Evolutionary conservation across 2,797 vertebrate species (phyloP).

Genomic region (Spinus pinus): DNA sequence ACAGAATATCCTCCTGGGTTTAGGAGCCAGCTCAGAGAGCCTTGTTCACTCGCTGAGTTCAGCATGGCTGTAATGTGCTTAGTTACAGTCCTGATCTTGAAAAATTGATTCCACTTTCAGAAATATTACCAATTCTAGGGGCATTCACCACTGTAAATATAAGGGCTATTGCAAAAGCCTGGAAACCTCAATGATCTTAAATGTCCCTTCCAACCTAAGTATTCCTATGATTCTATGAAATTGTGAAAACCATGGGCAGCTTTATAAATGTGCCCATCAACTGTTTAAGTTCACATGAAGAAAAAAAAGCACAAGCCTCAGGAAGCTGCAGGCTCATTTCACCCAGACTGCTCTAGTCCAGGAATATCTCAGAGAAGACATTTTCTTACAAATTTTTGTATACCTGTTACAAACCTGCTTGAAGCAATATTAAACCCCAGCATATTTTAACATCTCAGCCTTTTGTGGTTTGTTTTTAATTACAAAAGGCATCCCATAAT

Average conservation of each 20-base stretch:
- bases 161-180: neutral
- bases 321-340: neutral
- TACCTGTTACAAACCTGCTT: neutral
- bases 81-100: constrained; percentile 46
- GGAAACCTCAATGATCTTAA: neutral
- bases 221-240: neutral
- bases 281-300: neutral
- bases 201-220: neutral
- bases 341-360: neutral
- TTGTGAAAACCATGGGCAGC: neutral
- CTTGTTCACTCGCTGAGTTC: constrained; percentile 38
- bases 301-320: neutral
- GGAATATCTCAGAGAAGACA: neutral
- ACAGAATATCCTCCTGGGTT: constrained; percentile 41
- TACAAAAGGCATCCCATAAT: neutral
- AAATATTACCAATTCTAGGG: constrained; percentile 34
- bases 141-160: constrained; percentile 3
- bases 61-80: constrained; percentile 44
- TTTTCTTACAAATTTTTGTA: neutral
- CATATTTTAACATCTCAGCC: neutral
- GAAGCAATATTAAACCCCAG: neutral
- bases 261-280: neutral
- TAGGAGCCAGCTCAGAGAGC: constrained; percentile 20
- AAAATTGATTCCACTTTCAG: constrained; percentile 49
- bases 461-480: neutral